A percentile compares a stretch with the other conserved stretches of the same genome.
Conservation (phyloP, 2,113 vertebrate species). For the Saccopteryx leptura region DNA sequence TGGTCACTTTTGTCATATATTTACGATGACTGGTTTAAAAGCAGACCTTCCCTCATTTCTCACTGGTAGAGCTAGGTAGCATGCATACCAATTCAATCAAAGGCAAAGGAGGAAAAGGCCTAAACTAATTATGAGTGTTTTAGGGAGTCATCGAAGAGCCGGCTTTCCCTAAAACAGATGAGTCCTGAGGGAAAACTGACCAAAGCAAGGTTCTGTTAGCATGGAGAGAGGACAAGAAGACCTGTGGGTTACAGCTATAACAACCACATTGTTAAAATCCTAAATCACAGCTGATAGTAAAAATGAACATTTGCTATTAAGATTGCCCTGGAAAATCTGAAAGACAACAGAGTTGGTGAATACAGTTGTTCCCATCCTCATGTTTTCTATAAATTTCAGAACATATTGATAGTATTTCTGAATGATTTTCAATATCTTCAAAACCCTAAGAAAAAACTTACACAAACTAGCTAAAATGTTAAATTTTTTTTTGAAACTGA, state of each 20-base stretch:
- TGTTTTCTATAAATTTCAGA: background rate
- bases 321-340: background rate
- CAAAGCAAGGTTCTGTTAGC: background rate
- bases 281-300: background rate
- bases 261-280: background rate
- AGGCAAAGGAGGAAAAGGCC: background rate
- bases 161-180: background rate
- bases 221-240: background rate
- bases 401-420: background rate
- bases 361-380: background rate
- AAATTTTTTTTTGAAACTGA: background rate
- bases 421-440: background rate
- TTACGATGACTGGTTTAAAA: background rate
- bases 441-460: background rate
- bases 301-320: slow-evolving; percentile 30
- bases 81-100: background rate
- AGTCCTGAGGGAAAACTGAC: background rate
- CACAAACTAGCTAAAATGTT: background rate
- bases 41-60: background rate
- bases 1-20: background rate
- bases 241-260: background rate
- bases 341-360: background rate
- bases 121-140: background rate
- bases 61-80: background rate
- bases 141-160: background rate